Conservation (phyloP, 2,113 vertebrate species). For the Rhynchopsitta pachyrhyncha region DNA sequence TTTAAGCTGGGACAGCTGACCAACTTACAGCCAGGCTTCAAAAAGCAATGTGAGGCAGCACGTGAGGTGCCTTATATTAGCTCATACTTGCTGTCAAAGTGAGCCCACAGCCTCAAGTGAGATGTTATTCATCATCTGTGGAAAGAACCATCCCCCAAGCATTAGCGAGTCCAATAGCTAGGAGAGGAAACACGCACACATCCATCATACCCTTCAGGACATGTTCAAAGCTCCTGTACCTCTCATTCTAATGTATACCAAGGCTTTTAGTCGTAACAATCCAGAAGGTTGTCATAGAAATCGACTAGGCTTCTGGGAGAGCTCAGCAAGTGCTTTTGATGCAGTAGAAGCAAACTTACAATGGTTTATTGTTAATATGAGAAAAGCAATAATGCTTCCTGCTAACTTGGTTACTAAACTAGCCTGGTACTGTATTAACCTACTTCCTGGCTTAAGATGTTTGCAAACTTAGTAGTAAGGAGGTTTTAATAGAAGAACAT, state of each 20-base stretch:
- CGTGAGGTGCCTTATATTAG: not conserved
- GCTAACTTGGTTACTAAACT: not conserved
- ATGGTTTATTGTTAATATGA: not conserved
- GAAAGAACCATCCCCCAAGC: not conserved
- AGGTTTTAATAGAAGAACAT: not conserved
- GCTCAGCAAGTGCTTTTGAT: not conserved
- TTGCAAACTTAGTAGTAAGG: not conserved
- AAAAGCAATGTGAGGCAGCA: not conserved
- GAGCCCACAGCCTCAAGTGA: not conserved
- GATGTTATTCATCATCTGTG: not conserved
- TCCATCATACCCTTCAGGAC: accelerated
- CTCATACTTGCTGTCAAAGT: not conserved
- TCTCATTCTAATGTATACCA: not conserved
- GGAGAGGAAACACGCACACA: not conserved
- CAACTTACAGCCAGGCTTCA: not conserved
- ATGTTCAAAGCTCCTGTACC: not conserved
- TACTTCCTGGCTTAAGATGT: not conserved
- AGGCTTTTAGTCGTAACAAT: not conserved
- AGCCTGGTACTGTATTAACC: not conserved
- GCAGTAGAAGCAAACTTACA: not conserved
- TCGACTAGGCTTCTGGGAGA: not conserved
- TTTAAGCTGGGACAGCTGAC: not conserved
- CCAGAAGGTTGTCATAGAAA: not conserved
- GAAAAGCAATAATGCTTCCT: not conserved
- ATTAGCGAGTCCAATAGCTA: accelerated